Evolutionary conservation across 2,888 invertebrate genomes (phyloP).

Genomic region (Mactromeris polynyma): DNA sequence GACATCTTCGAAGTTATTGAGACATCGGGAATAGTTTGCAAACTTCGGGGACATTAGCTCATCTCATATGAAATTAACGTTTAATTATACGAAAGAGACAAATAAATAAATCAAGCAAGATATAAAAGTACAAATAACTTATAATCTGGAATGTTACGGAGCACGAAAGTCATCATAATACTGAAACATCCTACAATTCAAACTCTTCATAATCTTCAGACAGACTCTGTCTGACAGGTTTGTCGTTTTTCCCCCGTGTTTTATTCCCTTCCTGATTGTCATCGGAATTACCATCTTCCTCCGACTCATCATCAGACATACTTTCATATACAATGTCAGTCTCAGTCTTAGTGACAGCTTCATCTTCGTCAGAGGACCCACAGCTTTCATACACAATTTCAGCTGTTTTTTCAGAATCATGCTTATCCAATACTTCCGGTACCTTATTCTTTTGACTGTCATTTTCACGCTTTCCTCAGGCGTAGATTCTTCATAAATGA

Average conservation of each 20-base stretch:
- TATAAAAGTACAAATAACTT: too few relatives aligned
- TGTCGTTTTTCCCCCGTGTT: neutral
- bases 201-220: conserved; percentile 34
- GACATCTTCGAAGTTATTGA: too few relatives aligned
- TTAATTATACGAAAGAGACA: too few relatives aligned
- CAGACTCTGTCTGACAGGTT: neutral
- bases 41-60: too few relatives aligned
- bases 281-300: neutral
- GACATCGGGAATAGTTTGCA: too few relatives aligned
- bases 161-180: too few relatives aligned
- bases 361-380: neutral
- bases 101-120: too few relatives aligned
- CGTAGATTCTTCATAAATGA: conserved; percentile 23
- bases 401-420: neutral
- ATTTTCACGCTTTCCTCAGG: neutral
- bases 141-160: too few relatives aligned
- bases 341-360: neutral
- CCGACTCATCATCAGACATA: neutral
- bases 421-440: neutral
- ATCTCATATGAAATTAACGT: too few relatives aligned
- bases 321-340: neutral
- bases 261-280: neutral
- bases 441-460: neutral
- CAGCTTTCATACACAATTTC: neutral
- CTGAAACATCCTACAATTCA: conserved; percentile 14